Conservation (phyloP, 1,140 invertebrate genomes). For the Eupristina koningsbergeri region DNA sequence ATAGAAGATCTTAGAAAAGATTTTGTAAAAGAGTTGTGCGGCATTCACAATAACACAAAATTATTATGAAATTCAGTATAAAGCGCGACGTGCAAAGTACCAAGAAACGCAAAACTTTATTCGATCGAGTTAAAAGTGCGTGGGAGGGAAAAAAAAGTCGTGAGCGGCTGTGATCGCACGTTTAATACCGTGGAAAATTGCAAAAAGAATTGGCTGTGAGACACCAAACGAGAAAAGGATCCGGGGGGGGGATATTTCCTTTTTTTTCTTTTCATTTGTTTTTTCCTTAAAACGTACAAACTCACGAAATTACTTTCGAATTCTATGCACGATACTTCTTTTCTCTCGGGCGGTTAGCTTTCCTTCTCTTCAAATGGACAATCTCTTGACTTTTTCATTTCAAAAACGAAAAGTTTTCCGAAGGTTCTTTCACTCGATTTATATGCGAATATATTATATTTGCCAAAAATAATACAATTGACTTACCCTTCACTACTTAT, state of each 20-base stretch:
- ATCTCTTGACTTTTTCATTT: not conserved
- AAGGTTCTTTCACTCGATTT: not conserved
- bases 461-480: not conserved
- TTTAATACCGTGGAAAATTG: slow-evolving; percentile 22
- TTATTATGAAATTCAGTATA: slow-evolving; percentile 4
- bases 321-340: slow-evolving; percentile 18
- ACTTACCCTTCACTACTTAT: not conserved
- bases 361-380: not conserved
- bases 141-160: not conserved
- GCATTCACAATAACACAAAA: not conserved
- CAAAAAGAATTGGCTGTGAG: not conserved
- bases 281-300: not conserved
- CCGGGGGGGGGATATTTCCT: not conserved
- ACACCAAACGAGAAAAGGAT: slow-evolving; percentile 13
- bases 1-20: too few relatives aligned
- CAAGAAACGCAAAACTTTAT: not conserved
- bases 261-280: not conserved
- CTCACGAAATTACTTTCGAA: slow-evolving; percentile 3
- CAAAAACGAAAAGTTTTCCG: not conserved
- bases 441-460: not conserved
- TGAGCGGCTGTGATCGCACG: too few relatives aligned
- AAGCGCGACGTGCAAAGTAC: not conserved
- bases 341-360: not conserved
- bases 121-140: not conserved
- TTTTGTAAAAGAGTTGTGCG: not conserved